phyloP scores from a whole-genome alignment of 2,888 invertebrate species.

The Blastobasis lacticolella region DNA sequence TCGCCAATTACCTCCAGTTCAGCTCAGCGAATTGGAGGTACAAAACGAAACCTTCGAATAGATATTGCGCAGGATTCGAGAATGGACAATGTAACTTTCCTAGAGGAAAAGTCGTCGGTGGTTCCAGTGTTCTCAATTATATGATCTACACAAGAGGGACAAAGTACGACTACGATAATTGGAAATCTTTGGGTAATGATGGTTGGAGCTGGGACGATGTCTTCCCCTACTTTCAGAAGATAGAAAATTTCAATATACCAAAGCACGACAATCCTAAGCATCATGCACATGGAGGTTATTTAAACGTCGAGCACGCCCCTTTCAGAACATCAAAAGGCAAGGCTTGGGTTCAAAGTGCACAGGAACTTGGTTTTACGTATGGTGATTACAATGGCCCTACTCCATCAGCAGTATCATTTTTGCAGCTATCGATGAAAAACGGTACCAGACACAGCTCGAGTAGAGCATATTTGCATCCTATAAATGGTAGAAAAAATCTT shows the following conservation, averaged over 20 bases:
- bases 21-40: conserved; percentile 86
- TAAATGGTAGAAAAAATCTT: conserved; percentile 74
- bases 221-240: conserved; percentile 84
- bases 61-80: conserved; percentile 83
- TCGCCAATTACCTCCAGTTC: conserved; percentile 82
- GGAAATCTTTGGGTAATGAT: conserved; percentile 81
- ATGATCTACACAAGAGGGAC: conserved; percentile 87
- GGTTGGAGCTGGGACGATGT: conserved; percentile 85
- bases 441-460: conserved; percentile 80
- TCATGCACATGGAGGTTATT: conserved; percentile 72
- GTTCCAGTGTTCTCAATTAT: conserved; percentile 85
- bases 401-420: conserved; percentile 75
- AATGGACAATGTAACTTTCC: conserved; percentile 86
- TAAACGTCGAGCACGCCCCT: conserved; percentile 71
- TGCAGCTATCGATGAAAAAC: conserved; percentile 77
- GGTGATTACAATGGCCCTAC: conserved; percentile 77
- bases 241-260: conserved; percentile 80
- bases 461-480: conserved; percentile 78
- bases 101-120: conserved; percentile 87
- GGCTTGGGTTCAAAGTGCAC: conserved; percentile 76
- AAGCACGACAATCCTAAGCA: conserved; percentile 62
- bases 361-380: conserved; percentile 74
- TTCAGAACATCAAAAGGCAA: conserved; percentile 66
- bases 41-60: conserved; percentile 83
- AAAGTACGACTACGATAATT: conserved; percentile 82